Evolutionary conservation across 2,888 invertebrate genomes (phyloP), one percentile per base, ranked within the genome.

Genomic region (Physocephala rufipes): DNA sequence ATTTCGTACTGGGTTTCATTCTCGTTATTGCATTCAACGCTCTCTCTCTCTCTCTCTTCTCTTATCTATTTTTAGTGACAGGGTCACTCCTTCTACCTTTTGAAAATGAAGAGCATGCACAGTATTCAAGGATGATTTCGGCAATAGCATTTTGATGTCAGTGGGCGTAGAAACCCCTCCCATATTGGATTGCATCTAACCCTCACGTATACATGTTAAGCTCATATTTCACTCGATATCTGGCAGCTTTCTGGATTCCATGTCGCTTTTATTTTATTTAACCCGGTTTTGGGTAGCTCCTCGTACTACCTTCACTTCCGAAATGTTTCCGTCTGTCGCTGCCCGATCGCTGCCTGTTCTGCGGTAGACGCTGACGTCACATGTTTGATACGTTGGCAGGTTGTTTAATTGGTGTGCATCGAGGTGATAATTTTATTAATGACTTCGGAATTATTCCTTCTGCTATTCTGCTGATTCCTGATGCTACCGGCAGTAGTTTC

Each of bases 341-440:
- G 55, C 16, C 55, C 24, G 26, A 55, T 3, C 26, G 36, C 36
- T 24, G 53, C 53, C 21, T 9, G 53, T n/a, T 30, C 58, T 45
- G 65, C 49, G 28, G 62, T 59, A 72, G 76, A 67, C 70, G 74
- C 68, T 73, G 75, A 71, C 72, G 81, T 82, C 81, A 81, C 80
- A 80, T 82, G 79, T 80, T 80, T 75, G 75, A 78, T 77, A 78
- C 76, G 79, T 79, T 84, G 84, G 84, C 84, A 84, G 84, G 79
- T 84, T 82, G 79, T 82, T 84, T 84, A 84, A 84, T 84, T 84
- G 82, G 81, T 82, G 82, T 80, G 79, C 79, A 77, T 78, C 77
- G 77, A 80, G 78, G 82, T 83, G 84, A 83, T 84, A 84, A 84
- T 83, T 84, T 84, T 84, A 84, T 84, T 84, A 84, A 84, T 84